Conservation (phyloP, 1,140 invertebrate genomes). For the Drosophila kanapiae region DNA sequence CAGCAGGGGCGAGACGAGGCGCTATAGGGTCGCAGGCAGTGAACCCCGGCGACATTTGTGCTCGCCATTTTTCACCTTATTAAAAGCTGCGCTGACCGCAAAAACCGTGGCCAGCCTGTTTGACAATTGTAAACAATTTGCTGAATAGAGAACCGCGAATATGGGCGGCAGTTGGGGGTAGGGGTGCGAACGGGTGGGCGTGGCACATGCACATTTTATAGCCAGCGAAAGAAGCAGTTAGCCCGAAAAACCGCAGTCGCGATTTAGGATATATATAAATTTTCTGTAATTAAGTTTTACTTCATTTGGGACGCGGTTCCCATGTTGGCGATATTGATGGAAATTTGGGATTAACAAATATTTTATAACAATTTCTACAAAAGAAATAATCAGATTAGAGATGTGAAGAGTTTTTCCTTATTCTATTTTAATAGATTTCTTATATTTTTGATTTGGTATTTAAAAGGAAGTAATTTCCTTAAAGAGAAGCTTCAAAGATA, state of each 20-base stretch:
- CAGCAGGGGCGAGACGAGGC: neutral
- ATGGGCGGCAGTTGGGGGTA: neutral
- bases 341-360: neutral
- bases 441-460: neutral
- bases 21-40: slow-evolving; percentile 1
- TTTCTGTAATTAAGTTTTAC: slow-evolving; percentile 43
- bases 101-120: slow-evolving; percentile 48
- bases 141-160: slow-evolving; percentile 37
- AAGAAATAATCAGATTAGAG: too few relatives aligned
- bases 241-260: slow-evolving; percentile 26
- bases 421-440: neutral
- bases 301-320: slow-evolving; percentile 12
- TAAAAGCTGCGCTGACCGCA: slow-evolving; percentile 61
- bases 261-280: slow-evolving; percentile 39
- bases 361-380: too few relatives aligned
- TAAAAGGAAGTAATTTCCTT: neutral
- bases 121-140: slow-evolving; percentile 58
- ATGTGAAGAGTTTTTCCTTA: fast-evolving
- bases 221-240: slow-evolving; percentile 17
- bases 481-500: neutral
- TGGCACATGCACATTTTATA: slow-evolving; percentile 41
- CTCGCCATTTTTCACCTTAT: slow-evolving; percentile 63
- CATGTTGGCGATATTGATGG: neutral
- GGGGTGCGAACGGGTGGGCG: slow-evolving; percentile 17
- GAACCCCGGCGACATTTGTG: slow-evolving; percentile 52